A percentile compares a stretch with the other conserved stretches of the same genome.
Conservation (phyloP, 2,113 vertebrate genomes). For the Hydrochoerus hydrochaeris region DNA sequence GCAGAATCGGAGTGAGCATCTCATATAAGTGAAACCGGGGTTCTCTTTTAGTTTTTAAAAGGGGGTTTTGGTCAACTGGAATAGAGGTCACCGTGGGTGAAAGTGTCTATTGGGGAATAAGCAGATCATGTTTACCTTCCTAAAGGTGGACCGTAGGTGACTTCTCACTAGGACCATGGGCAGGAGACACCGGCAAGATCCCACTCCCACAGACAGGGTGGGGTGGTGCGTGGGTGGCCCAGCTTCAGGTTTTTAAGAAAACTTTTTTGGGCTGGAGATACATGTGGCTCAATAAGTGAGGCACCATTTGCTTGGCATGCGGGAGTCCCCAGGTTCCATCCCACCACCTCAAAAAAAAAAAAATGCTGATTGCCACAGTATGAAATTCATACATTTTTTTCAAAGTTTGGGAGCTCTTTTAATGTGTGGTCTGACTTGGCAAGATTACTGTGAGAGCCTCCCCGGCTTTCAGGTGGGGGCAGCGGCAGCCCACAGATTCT, state of each 20-base stretch:
- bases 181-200: background rate
- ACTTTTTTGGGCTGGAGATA: background rate
- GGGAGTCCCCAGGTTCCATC: background rate
- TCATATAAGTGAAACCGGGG: background rate
- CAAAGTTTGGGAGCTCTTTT: background rate
- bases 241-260: background rate
- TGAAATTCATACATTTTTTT: background rate
- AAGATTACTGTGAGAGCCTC: background rate
- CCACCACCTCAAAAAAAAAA: background rate
- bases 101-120: background rate
- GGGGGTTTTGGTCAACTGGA: background rate
- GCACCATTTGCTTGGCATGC: background rate
- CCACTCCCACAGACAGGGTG: background rate
- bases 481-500: background rate
- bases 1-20: background rate
- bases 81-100: background rate
- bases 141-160: background rate
- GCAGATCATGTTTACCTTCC: background rate
- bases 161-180: background rate
- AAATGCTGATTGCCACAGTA: background rate
- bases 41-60: slow-evolving; percentile 42
- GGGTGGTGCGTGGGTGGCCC: background rate
- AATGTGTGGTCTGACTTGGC: background rate
- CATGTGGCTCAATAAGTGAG: background rate
- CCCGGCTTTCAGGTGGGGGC: too few species aligned